Conservation (phyloP, 1,140 invertebrate genomes). For the Elysia chlorotica region DNA sequence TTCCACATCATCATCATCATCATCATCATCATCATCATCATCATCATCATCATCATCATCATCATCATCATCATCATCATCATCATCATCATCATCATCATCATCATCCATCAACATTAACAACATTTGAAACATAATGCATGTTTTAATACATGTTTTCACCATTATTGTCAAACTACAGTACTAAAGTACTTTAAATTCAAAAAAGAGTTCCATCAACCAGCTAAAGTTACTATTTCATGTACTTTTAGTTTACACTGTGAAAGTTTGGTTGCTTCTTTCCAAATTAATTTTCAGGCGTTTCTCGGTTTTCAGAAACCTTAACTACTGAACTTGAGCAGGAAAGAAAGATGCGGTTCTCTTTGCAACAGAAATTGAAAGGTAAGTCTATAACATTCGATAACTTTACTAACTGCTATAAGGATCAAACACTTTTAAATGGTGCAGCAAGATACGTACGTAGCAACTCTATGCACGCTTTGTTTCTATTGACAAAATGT, state of each 20-base stretch:
- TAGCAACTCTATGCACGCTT: too few relatives aligned
- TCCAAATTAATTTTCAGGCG: background rate
- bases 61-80: slow-evolving; percentile 3
- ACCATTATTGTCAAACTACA: background rate
- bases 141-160: background rate
- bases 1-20: background rate
- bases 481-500: too few relatives aligned
- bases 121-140: too few relatives aligned
- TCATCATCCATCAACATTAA: background rate
- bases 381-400: slow-evolving; percentile 39
- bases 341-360: slow-evolving; percentile 57
- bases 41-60: background rate
- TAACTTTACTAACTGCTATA: background rate
- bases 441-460: too few relatives aligned
- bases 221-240: background rate
- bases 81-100: slow-evolving; percentile 6
- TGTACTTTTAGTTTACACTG: background rate
- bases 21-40: slow-evolving; percentile 7
- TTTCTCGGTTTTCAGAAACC: slow-evolving; percentile 43
- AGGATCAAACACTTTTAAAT: background rate
- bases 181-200: background rate
- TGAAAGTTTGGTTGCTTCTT: too few relatives aligned
- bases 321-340: slow-evolving; percentile 58
- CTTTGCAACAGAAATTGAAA: slow-evolving; percentile 61
- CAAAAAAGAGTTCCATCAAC: background rate